Evolutionary conservation across 2,113 vertebrate species (phyloP), one percentile per base, ranked within the genome.

Genomic region (Panurus biarmicus): DNA sequence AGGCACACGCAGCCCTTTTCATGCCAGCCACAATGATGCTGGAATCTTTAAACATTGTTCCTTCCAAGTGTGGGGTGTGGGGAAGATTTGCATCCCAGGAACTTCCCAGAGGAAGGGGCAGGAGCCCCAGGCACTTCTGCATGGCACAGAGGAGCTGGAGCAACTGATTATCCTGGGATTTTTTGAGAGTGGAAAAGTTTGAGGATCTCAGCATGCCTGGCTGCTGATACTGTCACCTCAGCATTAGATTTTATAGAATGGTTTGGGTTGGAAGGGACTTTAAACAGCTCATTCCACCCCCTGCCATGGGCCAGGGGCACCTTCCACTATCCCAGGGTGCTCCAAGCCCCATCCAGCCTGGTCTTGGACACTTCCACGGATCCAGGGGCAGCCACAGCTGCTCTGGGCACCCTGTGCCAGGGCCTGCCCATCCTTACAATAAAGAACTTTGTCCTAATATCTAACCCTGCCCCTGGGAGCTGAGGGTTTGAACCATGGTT

Each of bases 291-390:
- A 19, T 38, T 4, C 28, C 45, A 53, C 4, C 7, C 12, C 33
- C 28, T 58, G 28, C 31, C 36, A 4, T 13, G 36, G 24, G 17
- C n/a, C 51, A 58, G 14, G 19, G 44, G 44, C 45, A 7, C 12
- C 4, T 89, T 0, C 45, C 24, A 38, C 17, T 2, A 0, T 7
- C 24, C n/a, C 70, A 75, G 54, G 24, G 0, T 14, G 45, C n/a
- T 74, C 61, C 61, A 17, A 66, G 19, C 16, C 11, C 61, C 0
- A 1, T 60, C 45, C 61, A 67, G 0, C 21, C 47, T 61, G 38
- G 7, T 24, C 24, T 35, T 10, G 87, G n/a, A 0, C 70, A 69
- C 29, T 66, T 0, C 7, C 61, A 53, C 53, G 38, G n/a, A 22
- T 75, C 51, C 82, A 58, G 61, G 61, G n/a, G 20, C 76, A 74